Base-by-base conservation (phyloP, 2,888 invertebrate genomes). In the Ophonus ardosiacus region DNA sequence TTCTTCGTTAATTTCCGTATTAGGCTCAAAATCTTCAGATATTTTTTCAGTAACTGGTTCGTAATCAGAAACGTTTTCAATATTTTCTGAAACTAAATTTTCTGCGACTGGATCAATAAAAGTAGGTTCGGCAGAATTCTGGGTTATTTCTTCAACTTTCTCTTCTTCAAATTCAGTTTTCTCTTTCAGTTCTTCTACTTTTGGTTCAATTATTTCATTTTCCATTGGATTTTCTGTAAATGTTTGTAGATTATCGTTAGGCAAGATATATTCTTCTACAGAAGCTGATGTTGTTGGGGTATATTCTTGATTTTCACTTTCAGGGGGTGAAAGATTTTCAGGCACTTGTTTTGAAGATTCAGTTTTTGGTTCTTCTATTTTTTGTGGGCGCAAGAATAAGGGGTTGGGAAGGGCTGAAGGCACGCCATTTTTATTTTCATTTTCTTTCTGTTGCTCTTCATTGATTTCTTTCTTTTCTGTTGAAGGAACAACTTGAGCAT, bases 261-360 rank as follows among this genome's bases (percentile, higher is more conserved):
- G 59, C 10, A 18, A 13, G 24, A 56, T n/a, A 78, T 24, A 17
- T 15, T 83, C 76, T 17, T 56, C 56, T 10, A 82, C 24, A 24
- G 76, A 21, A 18, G 76, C n/a, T 74, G 57, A 21, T 21, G 83
- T 74, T 43, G 83, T 83, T 13, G 83, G 74, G 61, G 40, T 61
- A 76, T 78, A 43, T 63, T 78, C 15, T 21, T 24, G 18, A 51
- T 17, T 24, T 56, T 51, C 65, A 65, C 15, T 63, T 65, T 17
- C 10, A 68, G 78, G n/a, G 51, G 63, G 43, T 63, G 59, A 61
- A 24, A 18, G 15, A 76, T 59, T 76, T 59, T 76, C 83, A 83
- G 84, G 84, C 84, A 84, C 78, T 84, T 84, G 78, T 43, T 38
- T 76, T 21, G 65, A 1, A 68, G 71, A 17, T 59, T 57, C 78